Conservation (phyloP, 2,888 invertebrate species). For the Tachina lurida region DNA sequence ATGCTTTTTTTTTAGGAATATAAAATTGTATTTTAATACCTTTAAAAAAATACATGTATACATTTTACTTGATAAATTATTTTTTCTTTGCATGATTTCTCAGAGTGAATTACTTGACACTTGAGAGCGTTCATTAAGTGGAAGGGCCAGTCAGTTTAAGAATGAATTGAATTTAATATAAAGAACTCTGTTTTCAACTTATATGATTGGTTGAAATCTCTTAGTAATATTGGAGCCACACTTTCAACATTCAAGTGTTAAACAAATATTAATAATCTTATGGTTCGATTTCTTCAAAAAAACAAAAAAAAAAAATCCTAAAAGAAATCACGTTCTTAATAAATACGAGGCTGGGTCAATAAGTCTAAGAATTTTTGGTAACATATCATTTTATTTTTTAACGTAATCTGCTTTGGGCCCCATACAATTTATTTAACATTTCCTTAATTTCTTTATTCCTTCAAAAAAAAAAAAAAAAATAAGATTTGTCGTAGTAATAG, state of each 20-base stretch:
- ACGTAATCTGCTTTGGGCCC: too few species aligned
- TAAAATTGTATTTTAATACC: background rate
- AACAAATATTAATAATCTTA: slow-evolving; percentile 57
- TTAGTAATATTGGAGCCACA: slow-evolving; percentile 47
- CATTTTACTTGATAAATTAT: background rate
- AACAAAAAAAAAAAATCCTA: background rate
- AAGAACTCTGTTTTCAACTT: background rate
- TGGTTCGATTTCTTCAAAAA: slow-evolving; percentile 14
- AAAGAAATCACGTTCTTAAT: too few species aligned
- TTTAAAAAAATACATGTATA: background rate
- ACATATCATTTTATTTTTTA: too few species aligned
- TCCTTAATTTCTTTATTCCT: too few species aligned
- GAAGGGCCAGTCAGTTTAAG: background rate
- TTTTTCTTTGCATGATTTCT: background rate
- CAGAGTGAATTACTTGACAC: slow-evolving; percentile 27
- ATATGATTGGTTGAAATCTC: slow-evolving; percentile 57
- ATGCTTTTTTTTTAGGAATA: background rate
- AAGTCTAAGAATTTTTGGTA: too few species aligned
- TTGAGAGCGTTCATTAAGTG: slow-evolving; percentile 35
- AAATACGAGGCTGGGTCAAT: too few species aligned
- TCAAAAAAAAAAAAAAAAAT: too few species aligned
- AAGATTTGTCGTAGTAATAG: too few species aligned
- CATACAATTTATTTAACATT: too few species aligned
- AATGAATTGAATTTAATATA: background rate
- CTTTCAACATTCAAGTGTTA: slow-evolving; percentile 64